A percentile compares a stretch with the other conserved stretches of the same genome.
These are phyloP conservation scores for Drosophila ustulata DNA, from an alignment of 2,888 invertebrate species.

Conservation along the genomic window DNA sequence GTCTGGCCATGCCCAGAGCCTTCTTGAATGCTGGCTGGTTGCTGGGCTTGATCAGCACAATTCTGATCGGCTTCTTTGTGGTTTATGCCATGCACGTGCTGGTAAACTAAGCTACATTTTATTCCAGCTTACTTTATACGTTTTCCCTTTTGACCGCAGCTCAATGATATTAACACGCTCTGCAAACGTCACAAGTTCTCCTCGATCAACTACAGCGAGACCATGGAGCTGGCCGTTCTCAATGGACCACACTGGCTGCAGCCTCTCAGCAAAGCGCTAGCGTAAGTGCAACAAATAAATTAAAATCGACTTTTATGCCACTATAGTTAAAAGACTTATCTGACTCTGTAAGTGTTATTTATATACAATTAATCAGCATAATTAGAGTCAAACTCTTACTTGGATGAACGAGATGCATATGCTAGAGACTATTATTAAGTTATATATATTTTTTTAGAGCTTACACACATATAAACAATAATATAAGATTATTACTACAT, in stretches of 20 bases:
- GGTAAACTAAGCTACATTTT: constrained; percentile 43
- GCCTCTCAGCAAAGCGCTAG: constrained; percentile 86
- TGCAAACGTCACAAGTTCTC: constrained; percentile 88
- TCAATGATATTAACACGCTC: constrained; percentile 54
- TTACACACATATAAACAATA: not conserved
- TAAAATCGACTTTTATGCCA: not conserved
- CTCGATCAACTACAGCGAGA: constrained; percentile 92
- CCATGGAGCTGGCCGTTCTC: constrained; percentile 91
- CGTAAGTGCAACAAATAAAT: constrained; percentile 58
- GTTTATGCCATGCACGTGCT: constrained; percentile 95
- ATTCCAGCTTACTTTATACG: not conserved
- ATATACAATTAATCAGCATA: not conserved
- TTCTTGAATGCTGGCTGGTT: constrained; percentile 93
- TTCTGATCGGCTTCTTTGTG: constrained; percentile 91
- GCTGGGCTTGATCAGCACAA: constrained; percentile 91
- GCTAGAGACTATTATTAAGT: too few relatives aligned
- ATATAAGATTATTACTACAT: too few relatives aligned
- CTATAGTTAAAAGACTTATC: not conserved
- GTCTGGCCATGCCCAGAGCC: constrained; percentile 97
- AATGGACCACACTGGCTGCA: constrained; percentile 89
- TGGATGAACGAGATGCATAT: too few relatives aligned
- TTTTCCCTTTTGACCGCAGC: constrained; percentile 40
- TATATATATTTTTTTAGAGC: too few relatives aligned
- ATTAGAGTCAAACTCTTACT: not conserved
- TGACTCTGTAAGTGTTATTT: not conserved